Base-by-base conservation (phyloP, 2,888 invertebrate genomes). In the Teinopalpus imperialis region DNA sequence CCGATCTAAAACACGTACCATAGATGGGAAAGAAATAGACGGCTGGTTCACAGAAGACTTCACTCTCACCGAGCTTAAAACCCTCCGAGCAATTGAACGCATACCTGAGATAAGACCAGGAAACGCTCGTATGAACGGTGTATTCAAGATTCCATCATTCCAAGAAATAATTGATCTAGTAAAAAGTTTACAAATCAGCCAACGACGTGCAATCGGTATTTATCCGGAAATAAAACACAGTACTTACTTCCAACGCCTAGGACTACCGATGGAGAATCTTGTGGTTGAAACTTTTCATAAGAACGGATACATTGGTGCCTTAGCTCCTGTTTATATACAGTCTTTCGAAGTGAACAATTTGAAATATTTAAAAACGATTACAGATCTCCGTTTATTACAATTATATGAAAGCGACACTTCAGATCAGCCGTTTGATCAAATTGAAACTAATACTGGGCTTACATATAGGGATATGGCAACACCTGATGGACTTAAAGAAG, bases 31-130 rank as follows among this genome's bases (percentile, higher is more conserved):
- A 2, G 52, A 57, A 49, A 50, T 74, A 6, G 67, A 44, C 10
- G 85, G 82, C 16, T 88, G 87, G 87, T 86, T 86, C 53, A 69
- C 80, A 0, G 87, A 88, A 64, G 87, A 88, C 45, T 86, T 86
- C 41, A 85, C 83, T 3, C 65, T 88, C 1, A 66, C 68, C 2
- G 87, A 88, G 66, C 49, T 88, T 7, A 87, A 86, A 63, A 76
- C 74, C 0, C 60, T 88, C 7, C 71, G 75, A 8, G 72, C 74
- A 1, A 49, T 69, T 7, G 87, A 88, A 60, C 71, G 79, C 6
- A 74, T 85, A 20, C 71, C 81, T 1, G 48, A 63, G 0, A 61
- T 74, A 6, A 68, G 87, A 57, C 81, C 81, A 0, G 85, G 82
- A 3, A 88, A 86, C 37, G 69, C 79, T 3, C 65, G 85, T 14